A percentile compares a stretch with the other conserved stretches of the same genome.
Evolutionary conservation across 2,888 invertebrate species (phyloP).

Genomic region (Mythimna pallens): DNA sequence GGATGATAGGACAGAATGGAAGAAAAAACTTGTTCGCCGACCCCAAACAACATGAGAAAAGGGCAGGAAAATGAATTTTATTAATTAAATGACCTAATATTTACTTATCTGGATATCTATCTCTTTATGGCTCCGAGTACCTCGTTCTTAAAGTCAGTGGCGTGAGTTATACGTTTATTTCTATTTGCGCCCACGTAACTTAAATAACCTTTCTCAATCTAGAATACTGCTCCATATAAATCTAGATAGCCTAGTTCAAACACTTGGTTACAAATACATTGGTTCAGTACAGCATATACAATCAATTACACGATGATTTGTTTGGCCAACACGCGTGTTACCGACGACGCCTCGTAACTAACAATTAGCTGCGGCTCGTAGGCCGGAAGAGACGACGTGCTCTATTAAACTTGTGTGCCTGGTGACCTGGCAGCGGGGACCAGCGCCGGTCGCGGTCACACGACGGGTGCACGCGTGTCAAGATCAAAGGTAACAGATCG

Average conservation of each 20-base stretch:
- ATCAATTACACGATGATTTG: conserved; percentile 29
- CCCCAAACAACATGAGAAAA: no score
- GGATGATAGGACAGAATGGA: no score
- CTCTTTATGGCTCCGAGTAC: not conserved
- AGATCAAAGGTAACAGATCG: conserved; percentile 34
- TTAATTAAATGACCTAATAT: not conserved
- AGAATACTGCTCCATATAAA: conserved; percentile 10
- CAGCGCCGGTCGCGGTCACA: conserved; percentile 2
- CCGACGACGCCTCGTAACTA: conserved; percentile 7
- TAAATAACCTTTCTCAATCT: not conserved
- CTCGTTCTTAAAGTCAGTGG: not conserved
- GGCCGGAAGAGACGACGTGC: conserved; percentile 43
- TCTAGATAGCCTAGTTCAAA: conserved; percentile 28
- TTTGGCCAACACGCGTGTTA: conserved; percentile 17
- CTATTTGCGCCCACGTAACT: not conserved
- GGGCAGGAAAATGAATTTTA: not conserved
- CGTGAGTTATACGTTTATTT: not conserved
- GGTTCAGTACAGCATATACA: not conserved
- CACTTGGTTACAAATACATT: conserved; percentile 12
- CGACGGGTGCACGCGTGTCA: conserved; percentile 19
- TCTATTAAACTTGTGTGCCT: conserved; percentile 29
- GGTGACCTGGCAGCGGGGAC: conserved; percentile 12
- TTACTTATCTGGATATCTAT: not conserved
- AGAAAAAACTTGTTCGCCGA: no score
- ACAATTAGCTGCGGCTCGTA: conserved; percentile 30